These are phyloP conservation scores for Drosophila mulleri DNA, from an alignment of 2,888 invertebrate genomes.

Conservation along the genomic window DNA sequence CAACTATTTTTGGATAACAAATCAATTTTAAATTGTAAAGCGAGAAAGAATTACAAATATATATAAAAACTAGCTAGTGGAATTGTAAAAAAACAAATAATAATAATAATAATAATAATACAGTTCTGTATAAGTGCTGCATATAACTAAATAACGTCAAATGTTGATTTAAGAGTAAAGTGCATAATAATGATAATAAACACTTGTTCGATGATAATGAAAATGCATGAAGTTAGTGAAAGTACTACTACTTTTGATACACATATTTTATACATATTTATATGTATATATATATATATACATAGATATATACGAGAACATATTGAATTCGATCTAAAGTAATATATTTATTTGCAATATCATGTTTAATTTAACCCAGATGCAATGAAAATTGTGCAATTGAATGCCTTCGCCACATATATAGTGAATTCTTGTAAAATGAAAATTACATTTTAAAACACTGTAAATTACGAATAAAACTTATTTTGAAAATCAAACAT, in stretches of 20 bases:
- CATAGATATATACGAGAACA: slow-evolving; percentile 12
- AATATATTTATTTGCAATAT: slow-evolving; percentile 66
- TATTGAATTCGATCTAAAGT: slow-evolving; percentile 47
- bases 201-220: slow-evolving; percentile 48
- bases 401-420: slow-evolving; percentile 65
- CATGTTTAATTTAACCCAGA: slow-evolving; percentile 51
- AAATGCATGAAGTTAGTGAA: slow-evolving; percentile 53
- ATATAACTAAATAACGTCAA: slow-evolving; percentile 38
- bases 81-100: slow-evolving; percentile 54
- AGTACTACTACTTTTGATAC: slow-evolving; percentile 69
- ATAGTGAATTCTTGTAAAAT: slow-evolving; percentile 75
- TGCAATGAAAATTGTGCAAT: slow-evolving; percentile 67
- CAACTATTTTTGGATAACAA: slow-evolving; percentile 76
- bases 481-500: slow-evolving; percentile 28
- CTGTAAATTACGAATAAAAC: slow-evolving; percentile 68
- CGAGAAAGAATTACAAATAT: slow-evolving; percentile 36
- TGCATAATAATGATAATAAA: slow-evolving; percentile 45
- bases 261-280: slow-evolving; percentile 51
- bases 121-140: slow-evolving; percentile 34
- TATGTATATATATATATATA: not conserved
- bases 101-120: slow-evolving; percentile 9
- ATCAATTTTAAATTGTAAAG: slow-evolving; percentile 63
- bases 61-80: slow-evolving; percentile 54
- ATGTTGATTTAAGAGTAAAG: slow-evolving; percentile 72
- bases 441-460: slow-evolving; percentile 54